Percentiles rank a stretch among this genome's conserved stretches.
Conservation (phyloP, 2,113 vertebrate genomes). For the Zosterops hypoxanthus region DNA sequence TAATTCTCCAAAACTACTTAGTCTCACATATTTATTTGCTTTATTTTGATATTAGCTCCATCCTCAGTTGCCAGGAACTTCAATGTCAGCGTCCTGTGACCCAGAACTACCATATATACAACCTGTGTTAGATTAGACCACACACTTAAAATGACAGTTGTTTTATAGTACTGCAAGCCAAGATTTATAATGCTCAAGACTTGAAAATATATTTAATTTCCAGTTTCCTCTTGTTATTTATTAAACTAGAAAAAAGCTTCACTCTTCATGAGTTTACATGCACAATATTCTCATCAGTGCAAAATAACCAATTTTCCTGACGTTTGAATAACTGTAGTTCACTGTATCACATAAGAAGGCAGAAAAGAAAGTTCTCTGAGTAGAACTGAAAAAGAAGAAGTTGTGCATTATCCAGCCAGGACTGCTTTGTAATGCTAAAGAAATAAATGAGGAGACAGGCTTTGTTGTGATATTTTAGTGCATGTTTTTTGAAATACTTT, state of each 20-base stretch:
- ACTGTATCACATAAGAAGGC: background rate
- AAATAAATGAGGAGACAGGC: background rate
- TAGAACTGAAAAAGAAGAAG: background rate
- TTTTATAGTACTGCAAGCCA: background rate
- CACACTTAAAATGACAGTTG: background rate
- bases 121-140: background rate
- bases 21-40: background rate
- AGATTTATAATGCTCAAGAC: background rate
- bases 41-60: background rate
- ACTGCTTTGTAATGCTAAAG: background rate
- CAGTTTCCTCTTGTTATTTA: background rate
- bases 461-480: background rate
- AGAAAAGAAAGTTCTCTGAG: background rate
- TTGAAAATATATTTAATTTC: background rate
- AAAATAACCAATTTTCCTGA: background rate
- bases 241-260: background rate
- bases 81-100: background rate
- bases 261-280: background rate
- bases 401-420: background rate
- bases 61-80: background rate
- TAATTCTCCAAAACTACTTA: background rate
- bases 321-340: background rate
- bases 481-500: background rate
- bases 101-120: background rate
- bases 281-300: background rate